A percentile compares a stretch with the other conserved stretches of the same genome.
Conservation (phyloP, 2,113 vertebrate genomes). For the Amphiprion percula region DNA sequence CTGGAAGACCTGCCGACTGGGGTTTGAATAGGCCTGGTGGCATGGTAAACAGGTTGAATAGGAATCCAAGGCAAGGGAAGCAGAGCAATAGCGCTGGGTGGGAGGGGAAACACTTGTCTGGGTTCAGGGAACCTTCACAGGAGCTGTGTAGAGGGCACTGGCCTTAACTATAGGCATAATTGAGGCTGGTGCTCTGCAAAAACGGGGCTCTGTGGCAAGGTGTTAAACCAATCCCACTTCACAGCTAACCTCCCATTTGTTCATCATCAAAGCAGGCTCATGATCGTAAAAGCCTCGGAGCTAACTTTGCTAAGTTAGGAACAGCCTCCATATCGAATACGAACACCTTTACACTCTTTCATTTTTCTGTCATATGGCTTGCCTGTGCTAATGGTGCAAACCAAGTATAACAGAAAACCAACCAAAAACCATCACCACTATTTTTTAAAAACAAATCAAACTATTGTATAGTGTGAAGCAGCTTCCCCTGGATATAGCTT, state of each 20-base stretch:
- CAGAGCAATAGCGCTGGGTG: slow-evolving; percentile 59
- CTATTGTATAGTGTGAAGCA: background rate
- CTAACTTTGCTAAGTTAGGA: slow-evolving; percentile 9
- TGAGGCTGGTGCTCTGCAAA: slow-evolving; percentile 54
- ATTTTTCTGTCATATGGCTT: background rate
- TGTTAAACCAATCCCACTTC: slow-evolving; percentile 77
- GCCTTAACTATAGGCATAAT: slow-evolving; percentile 62
- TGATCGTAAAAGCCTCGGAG: slow-evolving; percentile 26
- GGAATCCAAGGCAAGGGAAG: slow-evolving; percentile 66
- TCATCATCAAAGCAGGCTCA: slow-evolving; percentile 62
- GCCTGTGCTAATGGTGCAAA: background rate
- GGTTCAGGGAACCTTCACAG: slow-evolving; percentile 78
- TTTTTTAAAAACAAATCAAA: background rate
- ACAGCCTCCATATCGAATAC: slow-evolving; percentile 24
- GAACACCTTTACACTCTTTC: background rate
- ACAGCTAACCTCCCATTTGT: slow-evolving; percentile 64
- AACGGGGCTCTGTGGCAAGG: slow-evolving; percentile 54
- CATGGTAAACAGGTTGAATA: slow-evolving; percentile 75
- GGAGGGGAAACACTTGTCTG: slow-evolving; percentile 81
- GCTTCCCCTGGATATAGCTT: background rate
- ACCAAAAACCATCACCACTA: background rate
- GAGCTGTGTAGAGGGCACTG: slow-evolving; percentile 75
- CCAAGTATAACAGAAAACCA: background rate
- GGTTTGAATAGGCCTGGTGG: slow-evolving; percentile 78
- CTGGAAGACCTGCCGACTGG: slow-evolving; percentile 74